Evolutionary conservation across 2,888 invertebrate genomes (phyloP), one percentile per base, ranked within the genome.

Genomic region (Brassicogethes aeneus): DNA sequence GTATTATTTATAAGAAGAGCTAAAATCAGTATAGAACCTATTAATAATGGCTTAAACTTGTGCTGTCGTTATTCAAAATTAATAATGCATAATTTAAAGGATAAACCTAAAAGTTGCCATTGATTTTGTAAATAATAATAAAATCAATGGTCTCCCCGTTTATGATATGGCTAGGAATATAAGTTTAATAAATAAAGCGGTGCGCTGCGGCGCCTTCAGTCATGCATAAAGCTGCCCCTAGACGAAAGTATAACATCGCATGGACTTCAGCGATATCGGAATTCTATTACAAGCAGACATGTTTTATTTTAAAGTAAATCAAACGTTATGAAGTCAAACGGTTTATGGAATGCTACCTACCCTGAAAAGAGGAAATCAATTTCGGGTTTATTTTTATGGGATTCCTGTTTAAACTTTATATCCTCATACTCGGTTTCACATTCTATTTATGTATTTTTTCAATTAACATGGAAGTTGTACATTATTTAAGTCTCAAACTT

Each of bases 211-310:
- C 34, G 3, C 7, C 13, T 5, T 14, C 14, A 13, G 5, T 12
- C 33, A 33, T 33, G 14, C 33, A 33, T 33, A 33, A 13, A 33
- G 12, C 33, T 12, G 12, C 5, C 23, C 5, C 23, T 23, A 23
- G 23, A 23, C 23, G 23, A 23, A 23, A 23, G 23, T 23, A 23
- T 23, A 29, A 37, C 37, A 37, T 37, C 37, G 15, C 37, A 17
- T 37, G 30, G 31, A 15, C 17, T 37, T 31, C 30, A 17, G 29
- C 37, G 37, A 37, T 23, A 37, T 30, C 29, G 31, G 17, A 17
- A 37, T 37, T 37, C 37, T 17, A 37, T 37, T 37, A 37, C 30
- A 17, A 37, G 23, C 23, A 23, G 23, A 23, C 23, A 23, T 40
- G 42, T 23, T 23, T 23, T 23, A 23, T 23, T 23, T 23, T 23